Evolutionary conservation across 2,113 vertebrate species (phyloP).

Genomic region (Agelaius phoeniceus): DNA sequence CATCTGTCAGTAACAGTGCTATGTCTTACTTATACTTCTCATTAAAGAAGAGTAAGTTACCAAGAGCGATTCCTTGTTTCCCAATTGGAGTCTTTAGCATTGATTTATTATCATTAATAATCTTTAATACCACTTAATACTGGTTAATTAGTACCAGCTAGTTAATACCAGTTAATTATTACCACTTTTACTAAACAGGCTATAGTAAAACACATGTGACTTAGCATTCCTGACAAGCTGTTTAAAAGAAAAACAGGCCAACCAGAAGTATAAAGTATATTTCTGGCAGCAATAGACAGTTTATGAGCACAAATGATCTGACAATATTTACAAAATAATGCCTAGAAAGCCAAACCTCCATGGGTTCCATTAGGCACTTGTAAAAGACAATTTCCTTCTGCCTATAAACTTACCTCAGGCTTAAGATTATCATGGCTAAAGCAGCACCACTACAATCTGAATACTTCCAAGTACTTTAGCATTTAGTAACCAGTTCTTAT

Average conservation of each 20-base stretch:
- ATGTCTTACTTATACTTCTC: background rate
- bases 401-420: background rate
- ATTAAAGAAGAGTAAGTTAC: background rate
- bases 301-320: background rate
- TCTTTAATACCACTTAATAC: background rate
- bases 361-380: background rate
- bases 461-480: background rate
- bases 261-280: background rate
- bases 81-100: background rate
- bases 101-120: background rate
- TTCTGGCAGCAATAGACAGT: background rate
- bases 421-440: background rate
- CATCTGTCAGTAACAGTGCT: background rate
- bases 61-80: background rate
- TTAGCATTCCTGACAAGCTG: background rate
- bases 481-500: background rate
- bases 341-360: background rate
- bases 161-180: background rate
- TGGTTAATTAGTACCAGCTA: background rate
- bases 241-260: background rate
- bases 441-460: background rate
- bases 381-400: background rate
- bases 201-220: background rate
- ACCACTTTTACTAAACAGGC: background rate
- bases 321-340: background rate